phyloP scores from a whole-genome alignment of 2,113 vertebrate species.

The Salminus brasiliensis region DNA sequence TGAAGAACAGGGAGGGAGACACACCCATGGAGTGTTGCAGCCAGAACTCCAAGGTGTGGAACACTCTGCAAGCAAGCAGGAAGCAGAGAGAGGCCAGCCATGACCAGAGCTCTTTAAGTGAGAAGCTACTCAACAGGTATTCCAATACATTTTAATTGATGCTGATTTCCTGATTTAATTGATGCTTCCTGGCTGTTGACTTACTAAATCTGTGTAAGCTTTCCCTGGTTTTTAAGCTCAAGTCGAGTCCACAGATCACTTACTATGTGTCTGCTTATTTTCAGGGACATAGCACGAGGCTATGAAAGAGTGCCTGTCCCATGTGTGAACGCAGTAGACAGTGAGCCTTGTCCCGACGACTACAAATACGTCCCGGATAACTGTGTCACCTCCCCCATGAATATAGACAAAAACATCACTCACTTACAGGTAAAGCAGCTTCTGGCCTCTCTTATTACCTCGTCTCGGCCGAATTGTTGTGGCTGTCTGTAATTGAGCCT shows the following conservation, averaged over 20 bases:
- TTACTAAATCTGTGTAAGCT: neutral
- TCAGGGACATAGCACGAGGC: conserved; percentile 91
- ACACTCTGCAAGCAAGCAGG: conserved; percentile 86
- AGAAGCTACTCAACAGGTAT: conserved; percentile 56
- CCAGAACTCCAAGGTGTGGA: conserved; percentile 91
- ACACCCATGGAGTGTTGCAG: conserved; percentile 93
- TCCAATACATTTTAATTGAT: neutral
- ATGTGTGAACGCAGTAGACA: conserved; percentile 90
- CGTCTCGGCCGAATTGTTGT: neutral
- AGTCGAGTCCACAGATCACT: neutral
- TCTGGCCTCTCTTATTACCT: neutral
- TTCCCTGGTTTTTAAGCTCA: neutral
- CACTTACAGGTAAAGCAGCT: conserved; percentile 86
- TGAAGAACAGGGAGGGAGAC: conserved; percentile 96
- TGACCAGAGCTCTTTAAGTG: conserved; percentile 24
- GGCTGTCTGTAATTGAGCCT: neutral
- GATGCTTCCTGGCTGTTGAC: no score
- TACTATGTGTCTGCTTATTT: neutral
- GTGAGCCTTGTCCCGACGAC: conserved; percentile 85
- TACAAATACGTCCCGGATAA: conserved; percentile 96
- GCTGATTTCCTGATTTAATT: no score
- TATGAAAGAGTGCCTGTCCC: conserved; percentile 91
- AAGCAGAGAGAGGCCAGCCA: conserved; percentile 81
- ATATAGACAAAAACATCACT: conserved; percentile 96
- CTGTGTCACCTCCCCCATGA: conserved; percentile 97